Evolutionary conservation across 2,797 vertebrate species (phyloP).

Genomic region (Alca torda): DNA sequence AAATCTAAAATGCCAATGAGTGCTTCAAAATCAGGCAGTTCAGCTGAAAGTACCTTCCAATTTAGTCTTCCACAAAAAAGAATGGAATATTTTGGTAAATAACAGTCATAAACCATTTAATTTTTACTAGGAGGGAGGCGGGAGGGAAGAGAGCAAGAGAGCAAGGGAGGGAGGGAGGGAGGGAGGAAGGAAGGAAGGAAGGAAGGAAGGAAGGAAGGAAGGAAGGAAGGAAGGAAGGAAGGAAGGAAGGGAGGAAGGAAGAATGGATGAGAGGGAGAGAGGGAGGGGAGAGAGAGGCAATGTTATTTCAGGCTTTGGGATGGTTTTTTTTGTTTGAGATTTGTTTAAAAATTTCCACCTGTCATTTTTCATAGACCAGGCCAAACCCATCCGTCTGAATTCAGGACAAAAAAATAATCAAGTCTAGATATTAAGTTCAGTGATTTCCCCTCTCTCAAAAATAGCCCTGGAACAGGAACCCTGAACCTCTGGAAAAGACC

Average conservation of each 20-base stretch:
- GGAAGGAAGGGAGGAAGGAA: fast-evolving
- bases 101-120: neutral
- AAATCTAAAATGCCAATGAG: neutral
- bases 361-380: neutral
- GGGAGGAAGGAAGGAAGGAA: too few species aligned
- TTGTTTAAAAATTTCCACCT: neutral
- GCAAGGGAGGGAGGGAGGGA: fast-evolving
- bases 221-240: fast-evolving
- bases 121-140: neutral
- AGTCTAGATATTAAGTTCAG: neutral
- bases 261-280: fast-evolving
- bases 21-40: neutral
- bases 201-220: fast-evolving
- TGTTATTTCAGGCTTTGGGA: neutral
- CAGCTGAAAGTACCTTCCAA: neutral
- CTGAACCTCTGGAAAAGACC: neutral
- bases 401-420: neutral
- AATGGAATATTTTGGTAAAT: neutral
- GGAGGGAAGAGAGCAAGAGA: too few species aligned
- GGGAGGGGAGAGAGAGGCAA: fast-evolving
- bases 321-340: neutral
- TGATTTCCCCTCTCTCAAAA: neutral
- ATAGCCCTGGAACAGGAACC: neutral
- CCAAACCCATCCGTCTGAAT: neutral
- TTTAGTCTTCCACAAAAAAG: neutral